Conservation (phyloP, 1,140 invertebrate species). For the Akabosia matsudoensis region DNA sequence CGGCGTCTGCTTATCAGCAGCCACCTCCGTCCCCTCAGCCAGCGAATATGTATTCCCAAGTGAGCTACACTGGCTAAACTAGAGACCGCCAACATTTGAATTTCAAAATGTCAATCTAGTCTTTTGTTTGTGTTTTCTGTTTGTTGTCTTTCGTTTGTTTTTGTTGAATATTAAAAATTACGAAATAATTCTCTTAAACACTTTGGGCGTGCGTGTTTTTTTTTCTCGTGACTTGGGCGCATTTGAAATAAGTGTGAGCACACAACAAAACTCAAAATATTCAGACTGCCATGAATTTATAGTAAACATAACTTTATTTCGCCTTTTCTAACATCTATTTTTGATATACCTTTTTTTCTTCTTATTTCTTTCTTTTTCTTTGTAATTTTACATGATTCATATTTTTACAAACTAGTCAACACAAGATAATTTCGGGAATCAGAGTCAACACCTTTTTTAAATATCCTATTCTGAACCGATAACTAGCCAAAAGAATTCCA, state of each 20-base stretch:
- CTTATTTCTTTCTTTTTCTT: not conserved
- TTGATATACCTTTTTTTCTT: too few species aligned
- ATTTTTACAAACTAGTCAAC: too few species aligned
- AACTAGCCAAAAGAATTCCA: too few species aligned
- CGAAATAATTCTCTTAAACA: not conserved
- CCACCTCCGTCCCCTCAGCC: not conserved
- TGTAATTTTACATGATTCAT: not conserved
- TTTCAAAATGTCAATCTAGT: not conserved
- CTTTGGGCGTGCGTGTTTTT: not conserved
- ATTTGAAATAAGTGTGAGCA: not conserved
- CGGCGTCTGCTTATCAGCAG: not conserved
- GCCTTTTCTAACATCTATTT: too few species aligned
- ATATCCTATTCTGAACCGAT: too few species aligned
- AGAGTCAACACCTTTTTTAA: too few species aligned
- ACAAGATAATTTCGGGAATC: too few species aligned
- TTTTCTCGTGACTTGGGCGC: too few species aligned
- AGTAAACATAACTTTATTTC: not conserved
- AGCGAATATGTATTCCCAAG: not conserved
- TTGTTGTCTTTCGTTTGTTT: not conserved
- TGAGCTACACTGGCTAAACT: not conserved
- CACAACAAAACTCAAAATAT: not conserved
- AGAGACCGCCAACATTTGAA: not conserved
- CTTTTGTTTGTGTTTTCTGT: not conserved
- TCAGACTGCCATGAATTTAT: not conserved
- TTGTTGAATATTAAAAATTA: not conserved